Conservation (phyloP, 1,140 invertebrate species). For the Proctacanthus coquilletti region DNA sequence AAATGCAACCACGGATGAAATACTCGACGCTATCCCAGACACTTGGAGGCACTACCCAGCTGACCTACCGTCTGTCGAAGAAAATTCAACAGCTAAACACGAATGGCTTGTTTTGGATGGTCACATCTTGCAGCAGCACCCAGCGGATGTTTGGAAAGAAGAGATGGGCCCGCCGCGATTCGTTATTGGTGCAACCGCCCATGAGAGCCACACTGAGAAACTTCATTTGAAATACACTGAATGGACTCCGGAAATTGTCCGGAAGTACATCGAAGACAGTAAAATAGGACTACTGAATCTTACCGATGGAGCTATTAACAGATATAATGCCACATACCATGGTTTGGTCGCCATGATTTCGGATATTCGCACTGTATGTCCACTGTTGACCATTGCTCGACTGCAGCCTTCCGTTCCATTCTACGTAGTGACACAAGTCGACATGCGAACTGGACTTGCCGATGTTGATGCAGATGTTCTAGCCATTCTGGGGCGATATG, state of each 20-base stretch:
- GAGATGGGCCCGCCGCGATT: conserved; percentile 29
- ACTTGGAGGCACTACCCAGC: conserved; percentile 46
- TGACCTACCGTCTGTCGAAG: conserved; percentile 40
- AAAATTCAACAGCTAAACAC: conserved; percentile 39
- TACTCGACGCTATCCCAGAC: conserved; percentile 49
- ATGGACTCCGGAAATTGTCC: conserved; percentile 43
- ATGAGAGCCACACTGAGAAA: conserved; percentile 43
- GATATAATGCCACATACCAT: conserved; percentile 48
- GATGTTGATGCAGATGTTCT: conserved; percentile 52
- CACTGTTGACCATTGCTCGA: conserved; percentile 45
- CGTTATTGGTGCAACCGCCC: conserved; percentile 56
- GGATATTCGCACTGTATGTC: conserved; percentile 64
- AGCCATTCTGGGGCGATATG: conserved; percentile 61
- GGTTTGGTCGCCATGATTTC: conserved; percentile 56
- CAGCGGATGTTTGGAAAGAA: conserved; percentile 40
- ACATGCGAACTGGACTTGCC: conserved; percentile 36
- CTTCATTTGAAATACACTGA: conserved; percentile 39
- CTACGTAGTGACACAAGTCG: conserved; percentile 52
- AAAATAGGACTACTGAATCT: conserved; percentile 42
- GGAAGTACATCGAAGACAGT: conserved; percentile 44
- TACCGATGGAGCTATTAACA: conserved; percentile 39
- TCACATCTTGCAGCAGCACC: conserved; percentile 43
- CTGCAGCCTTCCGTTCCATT: conserved; percentile 43
- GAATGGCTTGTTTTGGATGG: conserved; percentile 64
- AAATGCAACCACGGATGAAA: conserved; percentile 39